A percentile compares a stretch with the other conserved stretches of the same genome.
These are phyloP conservation scores for Podiceps cristatus DNA, from an alignment of 2,113 vertebrate genomes.

Conservation along the genomic window DNA sequence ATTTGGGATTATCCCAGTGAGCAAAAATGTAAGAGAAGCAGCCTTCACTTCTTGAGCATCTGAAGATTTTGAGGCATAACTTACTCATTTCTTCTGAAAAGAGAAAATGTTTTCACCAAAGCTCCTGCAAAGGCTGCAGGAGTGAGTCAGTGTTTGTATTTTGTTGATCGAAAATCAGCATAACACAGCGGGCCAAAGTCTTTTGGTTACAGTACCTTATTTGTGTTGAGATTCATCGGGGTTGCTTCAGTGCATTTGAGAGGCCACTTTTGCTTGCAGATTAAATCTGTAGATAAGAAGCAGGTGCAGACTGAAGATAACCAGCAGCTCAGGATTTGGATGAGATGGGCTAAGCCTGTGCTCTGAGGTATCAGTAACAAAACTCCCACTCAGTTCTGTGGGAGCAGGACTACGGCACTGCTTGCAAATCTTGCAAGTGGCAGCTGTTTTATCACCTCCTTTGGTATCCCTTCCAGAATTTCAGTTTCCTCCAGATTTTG, in stretches of 20 bases:
- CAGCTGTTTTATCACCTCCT: slow-evolving; percentile 55
- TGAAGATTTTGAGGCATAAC: neutral
- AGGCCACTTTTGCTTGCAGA: slow-evolving; percentile 8
- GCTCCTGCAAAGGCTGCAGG: neutral
- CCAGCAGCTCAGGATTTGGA: neutral
- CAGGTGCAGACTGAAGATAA: slow-evolving; percentile 52
- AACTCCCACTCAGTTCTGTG: slow-evolving; percentile 27
- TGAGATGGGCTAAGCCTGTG: neutral
- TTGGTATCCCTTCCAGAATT: slow-evolving; percentile 24
- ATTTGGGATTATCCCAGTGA: neutral
- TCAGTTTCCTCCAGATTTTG: slow-evolving; percentile 40
- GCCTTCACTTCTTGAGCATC: neutral
- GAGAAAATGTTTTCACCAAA: neutral
- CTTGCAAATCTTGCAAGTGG: neutral
- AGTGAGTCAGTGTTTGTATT: neutral
- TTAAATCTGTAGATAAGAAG: slow-evolving; percentile 33
- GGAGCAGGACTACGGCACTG: neutral
- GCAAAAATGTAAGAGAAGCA: neutral
- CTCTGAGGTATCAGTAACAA: slow-evolving; percentile 3
- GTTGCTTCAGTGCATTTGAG: neutral
- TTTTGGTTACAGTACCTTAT: neutral
- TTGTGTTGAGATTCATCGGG: neutral
- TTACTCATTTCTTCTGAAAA: neutral
- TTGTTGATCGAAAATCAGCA: neutral
- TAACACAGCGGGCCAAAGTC: neutral